Conservation (phyloP, 1,140 invertebrate genomes). For the Platyscapa corneri region DNA sequence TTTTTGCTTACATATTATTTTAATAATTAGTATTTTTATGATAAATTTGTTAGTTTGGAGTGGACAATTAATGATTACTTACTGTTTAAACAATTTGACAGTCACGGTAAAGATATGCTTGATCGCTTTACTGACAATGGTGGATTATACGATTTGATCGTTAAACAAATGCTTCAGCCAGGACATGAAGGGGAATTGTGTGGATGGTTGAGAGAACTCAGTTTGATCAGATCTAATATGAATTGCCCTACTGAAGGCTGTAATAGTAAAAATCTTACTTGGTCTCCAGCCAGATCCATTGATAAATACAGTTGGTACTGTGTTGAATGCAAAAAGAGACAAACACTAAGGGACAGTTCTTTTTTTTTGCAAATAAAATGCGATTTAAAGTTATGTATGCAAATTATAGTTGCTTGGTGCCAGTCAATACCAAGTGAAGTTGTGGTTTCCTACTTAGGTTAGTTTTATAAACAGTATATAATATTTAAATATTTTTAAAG, state of each 20-base stretch:
- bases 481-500: not conserved
- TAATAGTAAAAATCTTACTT: constrained; percentile 67
- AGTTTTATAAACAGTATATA: constrained; percentile 34
- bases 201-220: constrained; percentile 72
- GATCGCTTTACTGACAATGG: constrained; percentile 67
- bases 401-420: constrained; percentile 74
- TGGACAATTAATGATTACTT: not conserved
- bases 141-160: constrained; percentile 71
- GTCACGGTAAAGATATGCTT: constrained; percentile 1
- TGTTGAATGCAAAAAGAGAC: constrained; percentile 66
- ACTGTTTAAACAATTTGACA: constrained; percentile 9
- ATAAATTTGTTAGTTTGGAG: not conserved
- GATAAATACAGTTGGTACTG: constrained; percentile 75
- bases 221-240: constrained; percentile 67
- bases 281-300: constrained; percentile 71
- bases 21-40: not conserved
- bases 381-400: constrained; percentile 71
- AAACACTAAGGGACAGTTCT: constrained; percentile 71
- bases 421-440: constrained; percentile 66
- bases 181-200: constrained; percentile 75
- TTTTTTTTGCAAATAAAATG: constrained; percentile 74
- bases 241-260: constrained; percentile 68
- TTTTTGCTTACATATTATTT: not conserved
- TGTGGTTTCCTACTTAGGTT: constrained; percentile 65
- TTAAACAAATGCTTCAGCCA: constrained; percentile 71